phyloP scores from a whole-genome alignment of 2,888 invertebrate genomes.

The Alentia gelatinosa region DNA sequence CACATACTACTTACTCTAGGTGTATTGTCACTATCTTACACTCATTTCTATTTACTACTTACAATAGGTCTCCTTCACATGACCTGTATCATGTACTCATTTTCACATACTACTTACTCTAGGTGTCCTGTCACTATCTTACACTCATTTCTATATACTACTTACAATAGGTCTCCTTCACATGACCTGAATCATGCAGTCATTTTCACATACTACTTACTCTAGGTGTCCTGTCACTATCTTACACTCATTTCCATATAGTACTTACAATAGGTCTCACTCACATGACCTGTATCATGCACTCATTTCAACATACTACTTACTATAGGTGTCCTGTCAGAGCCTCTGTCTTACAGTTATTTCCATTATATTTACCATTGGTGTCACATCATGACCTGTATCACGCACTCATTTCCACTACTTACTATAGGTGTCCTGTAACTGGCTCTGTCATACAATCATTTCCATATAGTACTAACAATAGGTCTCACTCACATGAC shows the following conservation, averaged over 20 bases:
- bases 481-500: no score
- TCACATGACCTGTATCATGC: not conserved
- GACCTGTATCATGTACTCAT: not conserved
- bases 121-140: not conserved
- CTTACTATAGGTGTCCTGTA: no score
- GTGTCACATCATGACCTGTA: no score
- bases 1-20: not conserved
- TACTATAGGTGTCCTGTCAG: not conserved
- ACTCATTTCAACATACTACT: not conserved
- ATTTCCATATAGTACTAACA: not conserved
- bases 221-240: not conserved
- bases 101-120: not conserved
- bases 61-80: no score
- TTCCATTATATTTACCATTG: not conserved
- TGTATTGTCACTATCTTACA: not conserved
- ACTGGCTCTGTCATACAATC: no score
- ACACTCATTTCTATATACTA: not conserved
- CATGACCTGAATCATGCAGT: not conserved
- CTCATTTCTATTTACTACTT: not conserved
- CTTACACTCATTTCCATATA: not conserved
- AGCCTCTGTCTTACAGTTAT: no score
- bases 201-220: not conserved
- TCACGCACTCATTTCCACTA: no score
- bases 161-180: no score
- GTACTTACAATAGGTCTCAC: not conserved